Evolutionary conservation across 2,797 vertebrate genomes (phyloP).

Genomic region (Siniperca obscura): DNA sequence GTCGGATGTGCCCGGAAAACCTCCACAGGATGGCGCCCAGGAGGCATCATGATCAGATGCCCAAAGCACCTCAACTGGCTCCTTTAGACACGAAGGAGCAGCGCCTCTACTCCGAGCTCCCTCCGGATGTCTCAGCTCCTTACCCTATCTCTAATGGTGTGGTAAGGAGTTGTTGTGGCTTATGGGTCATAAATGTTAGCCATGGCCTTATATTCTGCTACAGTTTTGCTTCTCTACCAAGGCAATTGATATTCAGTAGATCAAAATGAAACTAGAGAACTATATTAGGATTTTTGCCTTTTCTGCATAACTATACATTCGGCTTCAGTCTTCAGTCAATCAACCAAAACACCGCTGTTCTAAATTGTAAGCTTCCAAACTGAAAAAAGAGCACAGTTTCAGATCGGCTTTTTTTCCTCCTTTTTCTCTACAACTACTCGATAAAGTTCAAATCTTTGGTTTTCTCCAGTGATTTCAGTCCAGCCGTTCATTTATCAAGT

Average conservation of each 20-base stretch:
- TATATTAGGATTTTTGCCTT: constrained; percentile 9
- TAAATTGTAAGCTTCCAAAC: constrained; percentile 49
- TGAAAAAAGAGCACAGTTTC: constrained; percentile 47
- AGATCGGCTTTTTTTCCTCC: neutral
- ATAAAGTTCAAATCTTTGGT: constrained; percentile 69
- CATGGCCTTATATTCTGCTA: neutral
- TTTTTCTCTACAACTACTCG: constrained; percentile 45
- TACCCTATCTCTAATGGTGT: neutral
- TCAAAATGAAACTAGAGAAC: constrained; percentile 33
- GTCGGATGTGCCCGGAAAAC: neutral
- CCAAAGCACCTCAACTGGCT: neutral
- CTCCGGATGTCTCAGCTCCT: constrained; percentile 8
- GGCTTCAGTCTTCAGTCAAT: constrained; percentile 36
- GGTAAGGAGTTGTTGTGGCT: neutral
- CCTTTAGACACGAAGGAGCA: neutral
- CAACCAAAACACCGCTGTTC: constrained; percentile 43
- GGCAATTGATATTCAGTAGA: constrained; percentile 16
- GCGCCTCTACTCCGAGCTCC: neutral
- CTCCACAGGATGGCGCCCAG: constrained; percentile 17
- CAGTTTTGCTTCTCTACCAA: neutral
- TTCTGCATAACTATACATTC: constrained; percentile 12
- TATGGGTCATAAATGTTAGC: neutral
- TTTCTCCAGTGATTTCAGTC: constrained; percentile 72
- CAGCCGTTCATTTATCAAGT: constrained; percentile 72
- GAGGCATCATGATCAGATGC: constrained; percentile 20